Evolutionary conservation across 2,797 vertebrate species (phyloP).

Genomic region (Allenopithecus nigroviridis): DNA sequence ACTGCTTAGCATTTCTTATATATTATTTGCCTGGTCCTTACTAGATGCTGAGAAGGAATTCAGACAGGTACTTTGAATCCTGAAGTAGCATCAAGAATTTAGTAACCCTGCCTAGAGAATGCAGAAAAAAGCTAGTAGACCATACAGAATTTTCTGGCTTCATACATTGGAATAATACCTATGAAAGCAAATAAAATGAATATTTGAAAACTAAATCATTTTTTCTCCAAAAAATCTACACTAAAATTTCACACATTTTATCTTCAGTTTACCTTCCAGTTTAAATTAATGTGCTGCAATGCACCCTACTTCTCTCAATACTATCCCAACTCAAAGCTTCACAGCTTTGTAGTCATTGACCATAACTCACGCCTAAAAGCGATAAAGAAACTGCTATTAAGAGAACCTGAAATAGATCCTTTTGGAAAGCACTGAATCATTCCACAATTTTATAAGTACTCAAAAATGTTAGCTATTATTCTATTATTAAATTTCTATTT

Average conservation of each 20-base stretch:
- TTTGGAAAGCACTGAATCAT: conserved; percentile 56
- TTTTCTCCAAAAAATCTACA: neutral
- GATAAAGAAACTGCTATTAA: conserved; percentile 51
- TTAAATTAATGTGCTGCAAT: neutral
- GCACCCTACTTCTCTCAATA: neutral
- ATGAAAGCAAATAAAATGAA: conserved; percentile 23
- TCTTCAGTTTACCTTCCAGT: neutral
- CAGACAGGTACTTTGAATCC: neutral
- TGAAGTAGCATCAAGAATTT: neutral
- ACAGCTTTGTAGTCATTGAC: neutral
- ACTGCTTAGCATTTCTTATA: neutral
- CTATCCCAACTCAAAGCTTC: neutral
- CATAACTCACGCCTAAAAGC: conserved; percentile 39
- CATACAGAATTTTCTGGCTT: neutral
- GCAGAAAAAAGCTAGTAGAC: neutral
- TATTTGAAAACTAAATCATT: conserved; percentile 16
- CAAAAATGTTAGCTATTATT: conserved; percentile 41
- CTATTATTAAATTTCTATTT: conserved; percentile 50
- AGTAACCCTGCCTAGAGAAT: neutral
- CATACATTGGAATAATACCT: neutral
- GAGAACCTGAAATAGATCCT: conserved; percentile 31
- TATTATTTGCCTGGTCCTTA: neutral
- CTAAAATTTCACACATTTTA: neutral
- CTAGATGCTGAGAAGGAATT: neutral
- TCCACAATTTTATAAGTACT: conserved; percentile 26